Evolutionary conservation across 2,888 invertebrate species (phyloP).

Genomic region (Halictus ligatus): DNA sequence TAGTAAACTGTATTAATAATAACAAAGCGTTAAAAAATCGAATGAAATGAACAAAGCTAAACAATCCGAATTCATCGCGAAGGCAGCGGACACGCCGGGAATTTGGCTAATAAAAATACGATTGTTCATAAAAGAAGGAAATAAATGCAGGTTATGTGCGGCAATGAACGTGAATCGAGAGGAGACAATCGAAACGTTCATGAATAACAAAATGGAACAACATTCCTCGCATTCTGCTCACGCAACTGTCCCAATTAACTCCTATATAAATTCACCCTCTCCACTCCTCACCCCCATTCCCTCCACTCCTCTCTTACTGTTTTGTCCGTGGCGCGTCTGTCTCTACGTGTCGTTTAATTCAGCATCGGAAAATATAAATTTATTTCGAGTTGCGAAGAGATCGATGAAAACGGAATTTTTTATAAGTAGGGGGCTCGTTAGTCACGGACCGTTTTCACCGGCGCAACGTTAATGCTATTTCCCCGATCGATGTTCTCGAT

Average conservation of each 20-base stretch:
- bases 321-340: neutral
- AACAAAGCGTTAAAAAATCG: neutral
- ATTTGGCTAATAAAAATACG: neutral
- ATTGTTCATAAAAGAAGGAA: neutral
- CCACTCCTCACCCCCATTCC: neutral
- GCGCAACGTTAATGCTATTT: neutral
- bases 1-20: neutral
- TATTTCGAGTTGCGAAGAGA: constrained; percentile 7
- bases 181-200: constrained; percentile 25
- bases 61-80: neutral
- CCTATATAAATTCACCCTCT: constrained; percentile 20
- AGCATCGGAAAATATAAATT: constrained; percentile 25
- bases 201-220: constrained; percentile 25
- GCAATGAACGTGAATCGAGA: constrained; percentile 12
- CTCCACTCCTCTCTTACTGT: neutral
- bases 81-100: neutral
- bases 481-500: neutral
- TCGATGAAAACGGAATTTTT: constrained; percentile 19
- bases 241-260: constrained; percentile 36
- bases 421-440: constrained; percentile 7
- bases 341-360: neutral
- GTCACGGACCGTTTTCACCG: neutral
- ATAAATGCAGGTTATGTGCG: neutral
- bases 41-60: neutral
- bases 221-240: constrained; percentile 23